Evolutionary conservation across 2,888 invertebrate species (phyloP), one percentile per base, ranked within the genome.

Genomic region (Gortyna flavago): DNA sequence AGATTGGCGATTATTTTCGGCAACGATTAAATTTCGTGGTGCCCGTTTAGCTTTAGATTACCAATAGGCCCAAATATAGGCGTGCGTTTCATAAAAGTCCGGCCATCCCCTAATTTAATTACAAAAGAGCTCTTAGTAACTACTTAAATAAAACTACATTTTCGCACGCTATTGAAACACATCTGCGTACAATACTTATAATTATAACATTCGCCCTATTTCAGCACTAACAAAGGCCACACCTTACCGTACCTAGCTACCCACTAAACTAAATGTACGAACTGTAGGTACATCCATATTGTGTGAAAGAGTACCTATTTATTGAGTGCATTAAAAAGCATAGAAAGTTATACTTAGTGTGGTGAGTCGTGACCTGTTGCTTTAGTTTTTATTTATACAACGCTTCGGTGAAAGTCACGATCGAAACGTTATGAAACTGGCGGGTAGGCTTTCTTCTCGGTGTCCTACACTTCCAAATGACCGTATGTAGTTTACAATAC

Each of bases 371-470:
- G 87, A 87, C 78, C 77, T 78, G 78, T 67, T 77, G 69, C 80
- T 85, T 84, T 81, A 79, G 68, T 79, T 85, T 81, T 81, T 85
- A 83, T 87, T 85, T 87, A 83, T 69, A 73, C 72, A 81, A 81
- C 78, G 79, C 72, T 73, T 71, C 29, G 71, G 87, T 81, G 87
- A 87, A 87, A 87, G 87, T 85, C 79, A 76, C 79, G 79, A 80
- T 79, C 73, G 65, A 73, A 69, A 59, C 41, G 74, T 57, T 79
- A 76, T 75, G 72, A 72, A 70, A 79, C 81, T 73, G 48, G 41
- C 44, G 16, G 69, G 59, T 61, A n/a, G 66, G 59, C 71, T 81
- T 84, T 84, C 78, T 79, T 86, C 75, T 70, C 67, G 64, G 25
- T 41, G 72, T 75, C n/a, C 59, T 69, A 65, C 51, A 73, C 32